Percentiles rank a stretch among this genome's conserved stretches.
Conservation (phyloP, 2,113 vertebrate species). For the Varanus komodoensis region DNA sequence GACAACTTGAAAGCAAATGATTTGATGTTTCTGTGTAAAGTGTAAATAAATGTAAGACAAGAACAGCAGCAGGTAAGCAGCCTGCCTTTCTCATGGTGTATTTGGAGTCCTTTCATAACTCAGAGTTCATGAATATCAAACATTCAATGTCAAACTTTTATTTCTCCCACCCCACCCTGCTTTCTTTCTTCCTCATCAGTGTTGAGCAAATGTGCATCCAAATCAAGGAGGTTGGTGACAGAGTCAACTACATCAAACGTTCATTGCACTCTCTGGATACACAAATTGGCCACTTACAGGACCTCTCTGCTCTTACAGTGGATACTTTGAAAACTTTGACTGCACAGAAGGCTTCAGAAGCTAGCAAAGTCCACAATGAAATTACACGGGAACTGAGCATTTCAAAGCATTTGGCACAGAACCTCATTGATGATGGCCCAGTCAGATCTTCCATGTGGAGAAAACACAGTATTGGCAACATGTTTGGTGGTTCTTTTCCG, state of each 20-base stretch:
- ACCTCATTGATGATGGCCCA: conserved; percentile 86
- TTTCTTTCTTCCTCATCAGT: conserved; percentile 69
- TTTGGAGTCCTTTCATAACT: neutral
- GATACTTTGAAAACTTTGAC: conserved; percentile 98
- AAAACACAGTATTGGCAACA: conserved; percentile 88
- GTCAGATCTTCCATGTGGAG: conserved; percentile 88
- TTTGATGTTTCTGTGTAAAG: no score
- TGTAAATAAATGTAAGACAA: no score
- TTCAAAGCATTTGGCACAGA: conserved; percentile 94
- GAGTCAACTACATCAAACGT: conserved; percentile 97
- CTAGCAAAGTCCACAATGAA: conserved; percentile 97
- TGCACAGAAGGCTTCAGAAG: conserved; percentile 95
- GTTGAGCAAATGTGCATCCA: conserved; percentile 98
- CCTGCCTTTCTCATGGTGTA: neutral
- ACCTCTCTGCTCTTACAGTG: conserved; percentile 95
- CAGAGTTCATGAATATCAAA: neutral
- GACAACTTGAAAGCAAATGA: no score
- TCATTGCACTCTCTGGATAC: conserved; percentile 96
- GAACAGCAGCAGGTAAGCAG: no score
- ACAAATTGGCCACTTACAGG: conserved; percentile 98
- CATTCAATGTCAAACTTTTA: neutral
- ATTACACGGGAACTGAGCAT: conserved; percentile 96
- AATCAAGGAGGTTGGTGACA: conserved; percentile 96
- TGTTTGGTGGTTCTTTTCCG: conserved; percentile 84
- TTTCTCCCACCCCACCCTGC: neutral